phyloP scores from a whole-genome alignment of 2,797 vertebrate genomes.

The Paguma larvata region DNA sequence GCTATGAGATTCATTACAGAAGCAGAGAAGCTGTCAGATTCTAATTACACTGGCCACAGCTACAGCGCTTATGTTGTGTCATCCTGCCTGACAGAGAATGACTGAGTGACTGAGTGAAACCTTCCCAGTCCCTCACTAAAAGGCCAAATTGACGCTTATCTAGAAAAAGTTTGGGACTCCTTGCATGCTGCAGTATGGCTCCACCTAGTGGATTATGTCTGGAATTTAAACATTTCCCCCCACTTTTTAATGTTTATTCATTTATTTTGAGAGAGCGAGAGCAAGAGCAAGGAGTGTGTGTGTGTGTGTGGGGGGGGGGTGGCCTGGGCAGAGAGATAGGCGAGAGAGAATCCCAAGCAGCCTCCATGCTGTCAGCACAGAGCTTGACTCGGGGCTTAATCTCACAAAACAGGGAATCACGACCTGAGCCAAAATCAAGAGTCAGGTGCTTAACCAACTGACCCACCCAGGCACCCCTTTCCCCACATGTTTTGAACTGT shows the following conservation, averaged over 20 bases:
- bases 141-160: neutral
- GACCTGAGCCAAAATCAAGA: too few species aligned
- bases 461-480: too few species aligned
- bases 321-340: too few species aligned
- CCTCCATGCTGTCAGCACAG: too few species aligned
- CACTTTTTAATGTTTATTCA: too few species aligned
- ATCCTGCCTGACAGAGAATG: neutral
- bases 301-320: too few species aligned
- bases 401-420: too few species aligned
- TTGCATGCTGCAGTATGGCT: neutral
- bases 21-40: neutral
- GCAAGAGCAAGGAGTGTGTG: too few species aligned
- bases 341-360: too few species aligned
- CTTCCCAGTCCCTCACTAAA: neutral
- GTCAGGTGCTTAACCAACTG: too few species aligned
- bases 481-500: neutral
- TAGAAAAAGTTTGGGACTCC: neutral
- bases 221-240: neutral
- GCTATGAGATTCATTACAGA: neutral
- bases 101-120: neutral
- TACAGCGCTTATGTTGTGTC: neutral
- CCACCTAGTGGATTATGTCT: slow-evolving; percentile 72
- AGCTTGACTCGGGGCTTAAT: too few species aligned
- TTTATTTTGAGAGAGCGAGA: too few species aligned
- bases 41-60: neutral